phyloP scores from a whole-genome alignment of 2,888 invertebrate species.

The Coenonympha arcania region DNA sequence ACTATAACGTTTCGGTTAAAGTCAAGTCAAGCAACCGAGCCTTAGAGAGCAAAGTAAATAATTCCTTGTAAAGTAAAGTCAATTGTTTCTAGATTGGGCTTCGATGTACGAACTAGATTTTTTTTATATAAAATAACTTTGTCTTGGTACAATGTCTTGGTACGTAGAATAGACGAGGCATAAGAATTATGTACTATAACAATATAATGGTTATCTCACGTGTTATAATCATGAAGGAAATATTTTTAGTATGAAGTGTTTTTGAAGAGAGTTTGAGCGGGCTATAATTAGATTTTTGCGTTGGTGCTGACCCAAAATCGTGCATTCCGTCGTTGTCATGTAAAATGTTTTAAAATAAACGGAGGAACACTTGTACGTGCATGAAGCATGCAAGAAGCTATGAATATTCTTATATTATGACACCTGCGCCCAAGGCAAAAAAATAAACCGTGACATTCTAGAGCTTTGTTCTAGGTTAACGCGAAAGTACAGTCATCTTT shows the following conservation, averaged over 20 bases:
- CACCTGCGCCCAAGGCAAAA: slow-evolving; percentile 34
- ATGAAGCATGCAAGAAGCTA: too few relatives aligned
- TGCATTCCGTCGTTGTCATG: slow-evolving; percentile 13
- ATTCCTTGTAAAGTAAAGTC: too few relatives aligned
- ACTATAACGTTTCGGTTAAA: too few relatives aligned
- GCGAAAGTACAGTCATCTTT: slow-evolving; percentile 25
- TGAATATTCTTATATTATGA: slow-evolving; percentile 1
- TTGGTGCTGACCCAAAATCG: slow-evolving; percentile 14
- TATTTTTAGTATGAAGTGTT: not conserved
- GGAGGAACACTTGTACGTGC: slow-evolving; percentile 1
- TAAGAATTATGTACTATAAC: too few relatives aligned
- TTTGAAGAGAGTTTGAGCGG: slow-evolving; percentile 2
- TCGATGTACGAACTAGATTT: too few relatives aligned
- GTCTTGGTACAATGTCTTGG: too few relatives aligned
- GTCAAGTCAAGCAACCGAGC: too few relatives aligned
- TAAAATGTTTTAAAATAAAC: slow-evolving; percentile 10
- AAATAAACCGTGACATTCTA: slow-evolving; percentile 52
- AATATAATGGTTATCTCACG: too few relatives aligned
- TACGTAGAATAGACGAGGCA: too few relatives aligned
- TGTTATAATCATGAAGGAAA: not conserved
- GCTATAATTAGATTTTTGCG: slow-evolving; percentile 14
- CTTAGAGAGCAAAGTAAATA: too few relatives aligned
- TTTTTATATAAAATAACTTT: too few relatives aligned
- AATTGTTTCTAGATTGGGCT: too few relatives aligned
- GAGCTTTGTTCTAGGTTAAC: slow-evolving; percentile 21